Percentiles rank a stretch among this genome's conserved stretches.
phyloP scores from a whole-genome alignment of 2,113 vertebrate genomes.

The Procavia capensis region DNA sequence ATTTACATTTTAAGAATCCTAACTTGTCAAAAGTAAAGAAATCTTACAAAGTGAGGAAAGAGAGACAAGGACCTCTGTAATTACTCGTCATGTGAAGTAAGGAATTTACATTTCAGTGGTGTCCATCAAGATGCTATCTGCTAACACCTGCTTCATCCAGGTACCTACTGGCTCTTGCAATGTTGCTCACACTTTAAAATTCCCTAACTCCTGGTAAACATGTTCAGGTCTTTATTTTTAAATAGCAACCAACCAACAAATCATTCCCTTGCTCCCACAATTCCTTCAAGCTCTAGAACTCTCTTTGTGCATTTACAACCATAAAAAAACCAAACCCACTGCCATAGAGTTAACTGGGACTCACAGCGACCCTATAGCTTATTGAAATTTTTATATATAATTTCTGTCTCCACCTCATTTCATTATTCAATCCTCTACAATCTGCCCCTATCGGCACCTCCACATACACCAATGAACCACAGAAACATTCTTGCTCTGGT shows the following conservation, averaged over 20 bases:
- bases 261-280: neutral
- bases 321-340: too few species aligned
- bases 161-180: neutral
- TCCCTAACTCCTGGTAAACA: neutral
- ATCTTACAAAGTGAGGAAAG: neutral
- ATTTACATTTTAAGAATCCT: slow-evolving; percentile 14
- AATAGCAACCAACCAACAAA: neutral
- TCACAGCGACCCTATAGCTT: too few species aligned
- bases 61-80: neutral
- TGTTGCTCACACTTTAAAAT: neutral
- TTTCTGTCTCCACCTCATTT: neutral
- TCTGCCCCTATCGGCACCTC: neutral
- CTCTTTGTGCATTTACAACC: neutral
- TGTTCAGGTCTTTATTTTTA: neutral
- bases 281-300: neutral
- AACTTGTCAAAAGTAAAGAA: neutral
- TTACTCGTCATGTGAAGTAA: neutral
- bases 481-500: neutral
- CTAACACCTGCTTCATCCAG: neutral
- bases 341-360: too few species aligned
- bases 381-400: neutral
- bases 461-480: neutral
- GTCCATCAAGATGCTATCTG: neutral
- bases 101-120: neutral
- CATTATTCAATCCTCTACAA: neutral